phyloP scores from a whole-genome alignment of 2,888 invertebrate genomes.

The Cheilosia pagana region DNA sequence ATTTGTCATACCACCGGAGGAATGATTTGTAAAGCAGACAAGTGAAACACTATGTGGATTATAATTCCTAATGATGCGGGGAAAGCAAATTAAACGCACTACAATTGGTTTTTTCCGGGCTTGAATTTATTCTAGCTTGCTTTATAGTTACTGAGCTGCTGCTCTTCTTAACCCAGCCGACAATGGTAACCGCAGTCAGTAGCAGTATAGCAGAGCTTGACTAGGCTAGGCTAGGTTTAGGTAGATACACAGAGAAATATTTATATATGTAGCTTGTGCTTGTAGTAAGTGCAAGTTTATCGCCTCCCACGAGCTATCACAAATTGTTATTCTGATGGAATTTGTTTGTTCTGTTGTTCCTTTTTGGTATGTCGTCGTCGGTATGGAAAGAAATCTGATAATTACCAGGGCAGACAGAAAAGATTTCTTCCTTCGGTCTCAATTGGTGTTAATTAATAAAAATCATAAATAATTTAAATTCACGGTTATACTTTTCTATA shows the following conservation, averaged over 20 bases:
- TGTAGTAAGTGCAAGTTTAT: conserved; percentile 43
- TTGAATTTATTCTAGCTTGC: conserved; percentile 64
- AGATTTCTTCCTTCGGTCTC: conserved; percentile 69
- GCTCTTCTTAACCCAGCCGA: conserved; percentile 43
- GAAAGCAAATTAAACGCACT: conserved; percentile 81
- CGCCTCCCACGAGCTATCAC: conserved; percentile 66
- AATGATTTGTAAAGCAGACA: conserved; percentile 64
- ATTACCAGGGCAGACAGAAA: conserved; percentile 71
- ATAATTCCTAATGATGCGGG: conserved; percentile 74
- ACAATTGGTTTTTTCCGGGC: conserved; percentile 84
- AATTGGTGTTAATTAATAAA: conserved; percentile 75
- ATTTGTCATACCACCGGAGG: conserved; percentile 35
- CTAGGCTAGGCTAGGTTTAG: conserved; percentile 51
- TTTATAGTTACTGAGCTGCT: conserved; percentile 9
- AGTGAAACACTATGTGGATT: conserved; percentile 69
- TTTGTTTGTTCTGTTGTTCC: conserved; percentile 25
- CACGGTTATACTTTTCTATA: conserved; percentile 55
- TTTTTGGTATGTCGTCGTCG: conserved; percentile 33
- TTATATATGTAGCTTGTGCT: conserved; percentile 12
- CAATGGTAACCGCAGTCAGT: conserved; percentile 62
- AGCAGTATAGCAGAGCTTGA: conserved; percentile 14
- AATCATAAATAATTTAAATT: conserved; percentile 72
- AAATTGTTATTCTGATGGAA: conserved; percentile 54
- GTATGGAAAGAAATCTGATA: conserved; percentile 63
- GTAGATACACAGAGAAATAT: conserved; percentile 12